A percentile compares a stretch with the other conserved stretches of the same genome.
Conservation (phyloP, 1,140 invertebrate genomes). For the Cyclina sinensis region DNA sequence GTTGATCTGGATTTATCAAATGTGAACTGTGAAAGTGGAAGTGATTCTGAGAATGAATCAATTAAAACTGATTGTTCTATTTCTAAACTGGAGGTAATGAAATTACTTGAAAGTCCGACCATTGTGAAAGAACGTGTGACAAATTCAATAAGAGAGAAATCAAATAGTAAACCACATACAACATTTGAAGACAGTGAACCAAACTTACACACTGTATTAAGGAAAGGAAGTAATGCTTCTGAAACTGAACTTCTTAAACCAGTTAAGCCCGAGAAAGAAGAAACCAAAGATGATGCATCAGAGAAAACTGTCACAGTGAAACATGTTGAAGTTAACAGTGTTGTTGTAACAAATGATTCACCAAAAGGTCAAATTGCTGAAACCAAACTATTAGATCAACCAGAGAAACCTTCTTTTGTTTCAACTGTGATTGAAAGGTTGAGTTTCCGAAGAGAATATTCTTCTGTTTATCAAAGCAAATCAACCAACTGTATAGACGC, state of each 20-base stretch:
- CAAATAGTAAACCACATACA: not conserved
- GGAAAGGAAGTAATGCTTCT: conserved; percentile 39
- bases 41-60: conserved; percentile 53
- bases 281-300: not conserved
- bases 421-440: conserved; percentile 18
- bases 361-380: not conserved
- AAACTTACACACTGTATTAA: not conserved
- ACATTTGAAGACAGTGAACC: not conserved
- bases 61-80: conserved; percentile 35
- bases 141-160: conserved; percentile 16
- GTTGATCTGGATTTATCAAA: conserved; percentile 13
- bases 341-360: conserved; percentile 5
- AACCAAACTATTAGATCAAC: conserved; percentile 2
- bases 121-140: conserved; percentile 44
- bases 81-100: conserved; percentile 59
- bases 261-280: not conserved
- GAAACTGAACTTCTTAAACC: conserved; percentile 60
- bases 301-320: conserved; percentile 10
- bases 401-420: conserved; percentile 9
- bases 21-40: conserved; percentile 55
- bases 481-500: conserved; percentile 59
- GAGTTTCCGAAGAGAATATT: conserved; percentile 22
- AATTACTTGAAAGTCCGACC: conserved; percentile 60
- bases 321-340: conserved; percentile 37
- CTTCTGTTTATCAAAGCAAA: conserved; percentile 36